phyloP scores from a whole-genome alignment of 1,140 invertebrate genomes.

The Eciton burchellii region DNA sequence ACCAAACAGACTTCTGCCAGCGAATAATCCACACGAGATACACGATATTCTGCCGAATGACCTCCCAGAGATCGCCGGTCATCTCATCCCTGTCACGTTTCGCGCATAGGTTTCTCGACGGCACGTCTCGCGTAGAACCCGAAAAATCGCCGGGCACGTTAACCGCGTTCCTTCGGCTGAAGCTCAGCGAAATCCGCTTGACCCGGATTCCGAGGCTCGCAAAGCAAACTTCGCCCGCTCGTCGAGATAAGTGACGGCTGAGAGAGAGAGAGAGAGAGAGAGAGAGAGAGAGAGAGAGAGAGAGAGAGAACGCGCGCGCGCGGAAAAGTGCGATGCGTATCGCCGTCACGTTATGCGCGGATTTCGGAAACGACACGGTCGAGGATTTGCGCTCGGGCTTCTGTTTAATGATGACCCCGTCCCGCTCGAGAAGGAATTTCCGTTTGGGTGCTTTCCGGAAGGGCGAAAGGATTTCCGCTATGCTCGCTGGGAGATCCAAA shows the following conservation, averaged over 20 bases:
- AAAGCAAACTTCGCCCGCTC: constrained; percentile 39
- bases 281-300: constrained; percentile 43
- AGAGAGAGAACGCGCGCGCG: constrained; percentile 19
- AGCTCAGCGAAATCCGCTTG: constrained; percentile 75
- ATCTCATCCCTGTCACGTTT: constrained; percentile 63
- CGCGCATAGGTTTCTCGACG: constrained; percentile 58
- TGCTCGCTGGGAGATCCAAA: too few relatives aligned
- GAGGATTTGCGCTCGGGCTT: constrained; percentile 29
- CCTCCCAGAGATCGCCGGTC: constrained; percentile 25
- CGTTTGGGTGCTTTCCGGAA: background rate
- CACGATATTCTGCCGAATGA: constrained; percentile 33
- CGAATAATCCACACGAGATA: constrained; percentile 45
- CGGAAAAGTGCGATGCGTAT: constrained; percentile 29
- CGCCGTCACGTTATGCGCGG: background rate
- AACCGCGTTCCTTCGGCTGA: constrained; percentile 69
- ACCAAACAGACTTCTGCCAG: constrained; percentile 33
- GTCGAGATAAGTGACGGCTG: constrained; percentile 36
- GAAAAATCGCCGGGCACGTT: constrained; percentile 65
- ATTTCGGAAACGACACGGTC: constrained; percentile 1
- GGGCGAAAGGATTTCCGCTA: too few relatives aligned
- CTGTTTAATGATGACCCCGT: background rate
- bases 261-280: constrained; percentile 43
- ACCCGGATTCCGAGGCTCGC: constrained; percentile 68
- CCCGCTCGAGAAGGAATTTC: background rate
- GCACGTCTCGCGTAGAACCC: constrained; percentile 11